These are phyloP conservation scores for Araneus ventricosus DNA, from an alignment of 1,140 invertebrate species.

Conservation along the genomic window DNA sequence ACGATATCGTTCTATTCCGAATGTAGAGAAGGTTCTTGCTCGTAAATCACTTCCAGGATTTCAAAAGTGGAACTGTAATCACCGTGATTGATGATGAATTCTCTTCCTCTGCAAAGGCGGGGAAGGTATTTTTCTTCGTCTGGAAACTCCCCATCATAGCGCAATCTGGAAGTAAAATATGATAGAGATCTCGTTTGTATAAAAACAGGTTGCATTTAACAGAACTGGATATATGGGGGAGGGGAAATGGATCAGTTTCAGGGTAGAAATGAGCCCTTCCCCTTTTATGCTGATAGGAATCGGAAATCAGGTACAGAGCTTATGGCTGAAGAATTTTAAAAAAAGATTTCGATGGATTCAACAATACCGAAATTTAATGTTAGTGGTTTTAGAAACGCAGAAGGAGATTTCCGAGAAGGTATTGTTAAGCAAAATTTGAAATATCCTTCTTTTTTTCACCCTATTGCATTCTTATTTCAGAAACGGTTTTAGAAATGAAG, in stretches of 20 bases:
- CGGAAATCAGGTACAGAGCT: neutral
- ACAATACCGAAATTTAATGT: neutral
- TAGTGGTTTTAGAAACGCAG: neutral
- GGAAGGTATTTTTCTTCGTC: constrained; percentile 29
- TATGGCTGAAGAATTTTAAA: neutral
- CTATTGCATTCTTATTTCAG: too few species aligned
- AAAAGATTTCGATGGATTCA: neutral
- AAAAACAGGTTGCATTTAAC: constrained; percentile 54
- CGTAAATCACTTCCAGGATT: constrained; percentile 60
- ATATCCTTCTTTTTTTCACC: too few species aligned
- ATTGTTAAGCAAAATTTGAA: too few species aligned
- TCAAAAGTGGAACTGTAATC: constrained; percentile 66
- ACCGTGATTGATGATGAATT: constrained; percentile 56
- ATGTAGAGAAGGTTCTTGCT: constrained; percentile 62
- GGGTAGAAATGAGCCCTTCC: neutral
- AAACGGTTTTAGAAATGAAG: too few species aligned
- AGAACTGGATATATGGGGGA: neutral
- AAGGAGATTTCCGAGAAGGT: neutral
- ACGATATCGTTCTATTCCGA: constrained; percentile 59
- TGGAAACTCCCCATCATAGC: neutral
- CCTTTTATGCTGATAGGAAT: neutral
- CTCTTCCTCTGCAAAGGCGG: neutral
- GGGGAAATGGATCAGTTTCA: neutral
- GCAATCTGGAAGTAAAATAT: constrained; percentile 61
- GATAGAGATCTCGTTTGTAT: constrained; percentile 52